Base-by-base conservation (phyloP, 2,888 invertebrate species). In the Drosophila pseudotakahashii region DNA sequence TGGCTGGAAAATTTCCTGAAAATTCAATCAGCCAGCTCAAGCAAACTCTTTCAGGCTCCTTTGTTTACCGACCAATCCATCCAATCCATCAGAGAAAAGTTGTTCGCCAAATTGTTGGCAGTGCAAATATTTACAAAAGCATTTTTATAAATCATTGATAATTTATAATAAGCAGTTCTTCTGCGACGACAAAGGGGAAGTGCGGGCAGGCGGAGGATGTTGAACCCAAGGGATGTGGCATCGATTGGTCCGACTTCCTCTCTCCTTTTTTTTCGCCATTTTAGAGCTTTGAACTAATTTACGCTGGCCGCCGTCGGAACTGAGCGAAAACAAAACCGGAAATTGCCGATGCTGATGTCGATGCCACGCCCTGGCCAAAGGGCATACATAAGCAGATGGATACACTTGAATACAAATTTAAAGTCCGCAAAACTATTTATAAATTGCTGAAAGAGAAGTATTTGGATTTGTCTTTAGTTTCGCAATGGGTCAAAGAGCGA, bases 271-370 rank as follows among this genome's bases (percentile, higher is more conserved):
- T 66, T 34, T 32, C 39, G 67, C 70, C 64, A 70, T 84, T 75
- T 64, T 76, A 71, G 72, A 74, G 88, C 87, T 83, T 86, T 83
- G 77, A 88, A 84, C 84, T 82, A 84, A 84, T 84, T 84, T 84
- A 83, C 83, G 76, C 78, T 73, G 72, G 62, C 63, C 72, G 75
- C 73, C 75, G 88, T 86, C 89, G 83, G 88, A 88, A 86, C 78
- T 76, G 66, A 78, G 73, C 76, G 88, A 86, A 88, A 88, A 88
- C 80, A 88, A 88, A 71, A 82, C 84, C 84, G 84, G 84, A 84
- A 88, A 84, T 88, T 84, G 88, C 84, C 69, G 60, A 61, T 88
- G 77, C 75, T 75, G 79, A 63, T 68, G 72, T 60, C 59, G 48
- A 58, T 67, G 47, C 44, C 52, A 51, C 62, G 52, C 52, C 71